Percentiles rank a stretch among this genome's conserved stretches.
These are phyloP conservation scores for Trachelus troglodyta DNA, from an alignment of 2,888 invertebrate species.

Conservation along the genomic window DNA sequence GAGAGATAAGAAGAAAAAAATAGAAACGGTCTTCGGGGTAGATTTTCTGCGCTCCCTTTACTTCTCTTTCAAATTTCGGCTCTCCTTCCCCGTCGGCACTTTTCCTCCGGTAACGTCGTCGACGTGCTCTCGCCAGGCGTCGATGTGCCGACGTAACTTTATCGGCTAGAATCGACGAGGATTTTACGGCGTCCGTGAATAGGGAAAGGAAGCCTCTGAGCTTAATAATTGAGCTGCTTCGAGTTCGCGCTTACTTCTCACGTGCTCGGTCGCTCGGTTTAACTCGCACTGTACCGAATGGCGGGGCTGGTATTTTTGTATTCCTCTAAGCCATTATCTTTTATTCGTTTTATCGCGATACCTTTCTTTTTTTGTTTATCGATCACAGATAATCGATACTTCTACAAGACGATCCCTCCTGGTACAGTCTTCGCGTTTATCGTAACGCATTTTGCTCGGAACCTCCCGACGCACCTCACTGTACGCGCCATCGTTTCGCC, in stretches of 20 bases:
- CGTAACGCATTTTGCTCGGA: too few species aligned
- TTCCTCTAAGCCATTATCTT: background rate
- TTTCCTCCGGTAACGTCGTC: background rate
- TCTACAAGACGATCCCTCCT: too few species aligned
- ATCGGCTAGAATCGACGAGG: background rate
- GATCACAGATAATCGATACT: background rate
- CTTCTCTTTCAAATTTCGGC: background rate
- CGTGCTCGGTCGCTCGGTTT: background rate
- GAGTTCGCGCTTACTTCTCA: background rate
- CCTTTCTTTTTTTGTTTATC: background rate
- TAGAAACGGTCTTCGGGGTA: background rate
- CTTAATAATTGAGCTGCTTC: background rate
- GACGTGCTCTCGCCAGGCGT: background rate
- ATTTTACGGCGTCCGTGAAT: background rate
- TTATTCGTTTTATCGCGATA: background rate
- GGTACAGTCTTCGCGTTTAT: too few species aligned
- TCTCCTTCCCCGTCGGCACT: background rate
- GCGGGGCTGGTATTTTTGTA: background rate
- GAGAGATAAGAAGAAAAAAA: background rate
- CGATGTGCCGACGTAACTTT: background rate
- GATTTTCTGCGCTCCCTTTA: background rate
- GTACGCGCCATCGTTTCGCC: too few species aligned
- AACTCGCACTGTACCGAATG: background rate
- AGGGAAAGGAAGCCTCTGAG: background rate
- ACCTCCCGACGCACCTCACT: too few species aligned